Conservation (phyloP, 2,888 invertebrate species). For the Cremastobaeus sp. region DNA sequence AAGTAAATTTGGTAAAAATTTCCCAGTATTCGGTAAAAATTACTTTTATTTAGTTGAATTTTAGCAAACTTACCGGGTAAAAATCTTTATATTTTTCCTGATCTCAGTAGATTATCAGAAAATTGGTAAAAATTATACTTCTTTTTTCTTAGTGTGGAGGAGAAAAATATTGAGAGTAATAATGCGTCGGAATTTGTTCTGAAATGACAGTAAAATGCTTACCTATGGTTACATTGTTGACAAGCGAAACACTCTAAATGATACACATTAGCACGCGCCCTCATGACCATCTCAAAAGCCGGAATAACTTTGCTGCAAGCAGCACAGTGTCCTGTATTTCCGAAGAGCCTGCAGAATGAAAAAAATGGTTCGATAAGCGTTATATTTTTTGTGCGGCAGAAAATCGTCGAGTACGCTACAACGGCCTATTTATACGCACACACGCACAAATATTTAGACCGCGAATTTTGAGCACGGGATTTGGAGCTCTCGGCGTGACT, state of each 20-base stretch:
- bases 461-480: conserved; percentile 18
- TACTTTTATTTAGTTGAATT: no score
- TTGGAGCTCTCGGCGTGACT: conserved; percentile 24
- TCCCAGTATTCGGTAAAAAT: no score
- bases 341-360: conserved; percentile 85
- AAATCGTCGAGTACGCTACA: conserved; percentile 15
- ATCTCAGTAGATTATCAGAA: no score
- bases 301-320: conserved; percentile 96
- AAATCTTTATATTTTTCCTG: no score
- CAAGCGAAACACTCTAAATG: conserved; percentile 96
- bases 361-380: conserved; percentile 35
- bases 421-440: not conserved
- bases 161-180: no score
- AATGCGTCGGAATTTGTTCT: no score
- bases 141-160: no score
- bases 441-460: conserved; percentile 9
- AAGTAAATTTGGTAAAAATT: no score
- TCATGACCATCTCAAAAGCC: conserved; percentile 97
- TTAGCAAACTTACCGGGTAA: no score
- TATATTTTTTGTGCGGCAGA: conserved; percentile 37
- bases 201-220: conserved; percentile 65
- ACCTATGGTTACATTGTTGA: conserved; percentile 97
- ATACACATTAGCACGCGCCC: conserved; percentile 94
- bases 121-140: no score
- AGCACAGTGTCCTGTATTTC: conserved; percentile 93